Evolutionary conservation across 2,888 invertebrate species (phyloP).

Genomic region (Furcula furcula): DNA sequence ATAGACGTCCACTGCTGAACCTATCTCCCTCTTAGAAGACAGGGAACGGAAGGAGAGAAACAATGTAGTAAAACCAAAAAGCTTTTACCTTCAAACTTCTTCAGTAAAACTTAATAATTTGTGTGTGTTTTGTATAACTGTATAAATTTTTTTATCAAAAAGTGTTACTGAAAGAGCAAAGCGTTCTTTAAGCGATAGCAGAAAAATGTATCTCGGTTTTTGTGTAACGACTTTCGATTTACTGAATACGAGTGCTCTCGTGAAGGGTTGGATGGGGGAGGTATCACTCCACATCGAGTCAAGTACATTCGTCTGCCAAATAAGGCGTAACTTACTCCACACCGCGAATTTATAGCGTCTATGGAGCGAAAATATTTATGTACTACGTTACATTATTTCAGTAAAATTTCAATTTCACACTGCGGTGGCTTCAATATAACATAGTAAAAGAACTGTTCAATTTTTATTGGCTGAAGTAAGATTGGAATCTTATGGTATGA

Average conservation of each 20-base stretch:
- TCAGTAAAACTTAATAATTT: too few relatives aligned
- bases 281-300: conserved; percentile 64
- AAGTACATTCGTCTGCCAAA: conserved; percentile 67
- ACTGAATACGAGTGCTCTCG: conserved; percentile 66
- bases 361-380: conserved; percentile 53
- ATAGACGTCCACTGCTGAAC: too few relatives aligned
- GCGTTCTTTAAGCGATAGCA: conserved; percentile 55
- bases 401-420: conserved; percentile 67
- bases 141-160: too few relatives aligned
- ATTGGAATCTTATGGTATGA: too few relatives aligned
- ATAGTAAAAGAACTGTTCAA: conserved; percentile 28
- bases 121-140: too few relatives aligned
- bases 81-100: too few relatives aligned
- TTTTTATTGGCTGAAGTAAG: conserved; percentile 20
- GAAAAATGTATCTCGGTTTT: conserved; percentile 68
- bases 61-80: too few relatives aligned
- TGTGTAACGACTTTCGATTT: conserved; percentile 76
- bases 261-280: conserved; percentile 65
- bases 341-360: conserved; percentile 53
- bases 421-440: conserved; percentile 39
- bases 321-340: conserved; percentile 69
- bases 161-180: conserved; percentile 50
- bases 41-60: too few relatives aligned
- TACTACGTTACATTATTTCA: conserved; percentile 49
- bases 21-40: too few relatives aligned